Base-by-base conservation (phyloP, 1,140 invertebrate genomes). In the Stenopsyche tienmushanensis region DNA sequence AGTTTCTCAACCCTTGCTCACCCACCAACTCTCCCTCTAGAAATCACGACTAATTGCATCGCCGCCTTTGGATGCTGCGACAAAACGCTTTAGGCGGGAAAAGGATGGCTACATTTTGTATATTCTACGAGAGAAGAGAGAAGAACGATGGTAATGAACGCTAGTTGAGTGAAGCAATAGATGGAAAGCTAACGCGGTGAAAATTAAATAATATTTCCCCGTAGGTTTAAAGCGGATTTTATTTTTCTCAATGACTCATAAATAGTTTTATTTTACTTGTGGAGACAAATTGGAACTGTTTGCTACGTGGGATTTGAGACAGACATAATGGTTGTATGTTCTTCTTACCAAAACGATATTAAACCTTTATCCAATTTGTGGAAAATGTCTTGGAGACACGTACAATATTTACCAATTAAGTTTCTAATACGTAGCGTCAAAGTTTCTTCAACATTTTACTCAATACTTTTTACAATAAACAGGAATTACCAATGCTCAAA, bases 21-120 rank as follows among this genome's bases (percentile, higher is more conserved):
- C 49, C 49, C 20, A n/a, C 25, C 18, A 52, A 20, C n/a, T 17
- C 21, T 25, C 49, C 49, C 20, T 20, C 25, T 13, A 52, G 49
- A 52, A 52, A 52, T 52, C 49, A 52, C 49, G n/a, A 20, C 49
- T 52, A 52, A 52, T 52, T 52, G 49, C 49, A 20, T 20, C 21
- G 49, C 18, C 25, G 25, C 49, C 2, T 21, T 25, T 1, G 20
- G 18, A 23, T 52, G 13, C 29, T 34, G 29, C 29, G 29, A 34
- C 29, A 34, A 34, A 34, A 13, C 5, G 29, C n/a, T 34, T 34
- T 7, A 13, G 13, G 29, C 29, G 29, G 29, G 29, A 34, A 34
- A 5, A 34, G 29, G 13, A 13, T 7, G 5, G 29, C 29, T 34
- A 13, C 5, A 13, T 13, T 13, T 5, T 7, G 13, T 13, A 34